A percentile compares a stretch with the other conserved stretches of the same genome.
These are phyloP conservation scores for Ctenopoma multispine DNA, from an alignment of 2,797 vertebrate species.

Conservation along the genomic window DNA sequence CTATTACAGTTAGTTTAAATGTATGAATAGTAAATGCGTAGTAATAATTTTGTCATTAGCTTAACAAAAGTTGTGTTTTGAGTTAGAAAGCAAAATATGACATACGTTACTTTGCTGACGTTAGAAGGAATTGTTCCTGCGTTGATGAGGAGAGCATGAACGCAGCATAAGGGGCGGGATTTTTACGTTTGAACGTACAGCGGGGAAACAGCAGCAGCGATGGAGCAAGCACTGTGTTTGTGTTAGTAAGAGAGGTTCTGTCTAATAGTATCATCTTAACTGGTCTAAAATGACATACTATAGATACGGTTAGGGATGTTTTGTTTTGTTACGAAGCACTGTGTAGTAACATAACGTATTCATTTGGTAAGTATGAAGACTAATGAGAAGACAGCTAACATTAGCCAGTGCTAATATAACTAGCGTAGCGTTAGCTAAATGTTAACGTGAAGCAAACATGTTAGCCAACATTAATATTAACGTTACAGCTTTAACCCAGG, in stretches of 20 bases:
- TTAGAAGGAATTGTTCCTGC: no score
- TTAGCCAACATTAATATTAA: background rate
- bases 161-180: slow-evolving; percentile 42
- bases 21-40: background rate
- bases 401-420: background rate
- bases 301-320: background rate
- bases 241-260: background rate
- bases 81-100: background rate
- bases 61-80: background rate
- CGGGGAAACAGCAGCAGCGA: slow-evolving; percentile 27
- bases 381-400: background rate
- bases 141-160: slow-evolving; percentile 26
- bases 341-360: background rate
- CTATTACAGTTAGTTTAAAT: no score
- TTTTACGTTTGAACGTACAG: slow-evolving; percentile 59
- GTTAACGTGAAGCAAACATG: background rate
- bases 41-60: background rate
- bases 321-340: background rate
- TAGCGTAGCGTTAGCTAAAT: background rate
- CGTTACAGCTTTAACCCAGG: background rate
- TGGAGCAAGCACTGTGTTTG: background rate
- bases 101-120: no score
- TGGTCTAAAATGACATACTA: background rate
- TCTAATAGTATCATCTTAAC: no score
- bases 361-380: slow-evolving; percentile 37